Base-by-base conservation (phyloP, 2,113 vertebrate species). In the Tautogolabrus adspersus region DNA sequence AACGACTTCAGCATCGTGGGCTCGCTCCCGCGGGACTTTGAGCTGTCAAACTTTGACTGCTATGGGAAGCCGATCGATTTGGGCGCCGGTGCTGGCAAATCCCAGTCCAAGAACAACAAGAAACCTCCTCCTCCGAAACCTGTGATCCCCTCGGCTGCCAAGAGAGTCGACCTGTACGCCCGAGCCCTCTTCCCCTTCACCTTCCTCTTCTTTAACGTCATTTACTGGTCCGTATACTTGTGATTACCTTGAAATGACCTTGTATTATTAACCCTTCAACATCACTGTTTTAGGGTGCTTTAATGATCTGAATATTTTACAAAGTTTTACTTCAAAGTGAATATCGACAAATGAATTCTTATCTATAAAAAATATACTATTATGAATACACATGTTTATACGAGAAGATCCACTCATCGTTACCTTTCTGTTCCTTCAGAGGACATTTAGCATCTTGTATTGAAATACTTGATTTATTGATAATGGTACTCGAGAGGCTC, bases 1-100 rank as follows among this genome's bases (percentile, higher is more conserved):
- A 98, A 97, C 62, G 98, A 99, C 91, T 99, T 99, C 94, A 99
- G 98, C 95, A 99, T 99, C 2, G 98, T 99, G 81, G 98, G 98
- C 79, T 99, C 98, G 23, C 96, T 99, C 89, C 98, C 98, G 3
- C 95, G 97, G 87, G 98, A 99, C 96, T 99, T 99, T 92, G 97
- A 99, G 87, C 94, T 99, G 86, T 99, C 98, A 10, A 99, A 99
- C 93, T 99, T 98, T 93, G 97, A 99, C 94, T 99, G 98, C 95
- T 99, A 99, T 26, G 97, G 98, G 61, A 99, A 99, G 87, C 95
- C 98, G 81, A 98, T 99, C 74, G 94, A 98, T 57, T 94, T 93
- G 75, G 94, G 90, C 47, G 80, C 92, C 8, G 88, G 19, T 23
- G 91, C 93, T 0, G 95, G 96, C 66, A 98, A 98, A 87, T 95